Evolutionary conservation across 64 coral and sea anemone genomes (phyloP).

Genomic region (Acropora tenuis): DNA sequence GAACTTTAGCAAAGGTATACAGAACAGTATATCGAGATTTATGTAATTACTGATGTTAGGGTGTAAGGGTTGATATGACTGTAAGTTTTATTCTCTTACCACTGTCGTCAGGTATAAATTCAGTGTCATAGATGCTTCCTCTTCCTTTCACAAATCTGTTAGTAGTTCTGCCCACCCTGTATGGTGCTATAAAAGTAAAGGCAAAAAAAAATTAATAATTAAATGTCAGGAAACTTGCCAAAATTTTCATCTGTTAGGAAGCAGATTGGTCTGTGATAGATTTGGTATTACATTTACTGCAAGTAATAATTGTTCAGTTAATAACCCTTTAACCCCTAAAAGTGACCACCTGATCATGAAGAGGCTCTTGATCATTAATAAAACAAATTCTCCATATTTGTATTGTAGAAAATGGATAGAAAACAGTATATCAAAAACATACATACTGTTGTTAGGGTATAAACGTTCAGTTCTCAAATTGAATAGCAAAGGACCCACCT

Average conservation of each 20-base stretch:
- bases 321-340: too few species aligned
- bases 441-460: too few species aligned
- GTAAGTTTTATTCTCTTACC: constrained; percentile 24
- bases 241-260: too few species aligned
- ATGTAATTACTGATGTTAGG: background rate
- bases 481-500: constrained; percentile 26
- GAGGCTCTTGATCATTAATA: background rate
- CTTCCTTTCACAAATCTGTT: constrained; percentile 69
- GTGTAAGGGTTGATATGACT: too few species aligned
- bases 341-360: background rate
- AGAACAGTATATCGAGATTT: background rate
- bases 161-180: constrained; percentile 68
- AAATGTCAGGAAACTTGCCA: background rate
- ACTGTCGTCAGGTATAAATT: constrained; percentile 81
- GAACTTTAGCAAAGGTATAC: too few species aligned
- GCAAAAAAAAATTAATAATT: background rate
- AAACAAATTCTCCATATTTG: background rate
- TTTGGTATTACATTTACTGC: too few species aligned
- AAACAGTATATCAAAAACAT: too few species aligned
- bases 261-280: too few species aligned
- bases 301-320: background rate
- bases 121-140: constrained; percentile 78
- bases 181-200: constrained; percentile 55
- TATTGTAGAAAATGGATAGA: too few species aligned
- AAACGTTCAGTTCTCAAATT: background rate